phyloP scores from a whole-genome alignment of 1,140 invertebrate species.

The Trichonephila inaurata region DNA sequence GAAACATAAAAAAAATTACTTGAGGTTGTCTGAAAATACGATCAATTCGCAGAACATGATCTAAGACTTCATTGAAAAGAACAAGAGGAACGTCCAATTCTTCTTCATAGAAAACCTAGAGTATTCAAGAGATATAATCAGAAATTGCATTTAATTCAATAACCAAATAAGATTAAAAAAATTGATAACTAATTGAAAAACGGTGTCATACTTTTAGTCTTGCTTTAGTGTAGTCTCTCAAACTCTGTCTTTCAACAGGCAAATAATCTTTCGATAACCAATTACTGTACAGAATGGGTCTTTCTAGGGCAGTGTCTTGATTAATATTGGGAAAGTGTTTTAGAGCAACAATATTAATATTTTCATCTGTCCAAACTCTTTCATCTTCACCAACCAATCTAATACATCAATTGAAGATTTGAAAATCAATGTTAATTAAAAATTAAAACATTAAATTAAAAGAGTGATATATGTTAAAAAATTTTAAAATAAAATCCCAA shows the following conservation, averaged over 20 bases:
- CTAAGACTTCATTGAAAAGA: conserved; percentile 98
- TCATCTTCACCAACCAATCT: conserved; percentile 96
- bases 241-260: conserved; percentile 96
- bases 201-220: conserved; percentile 88
- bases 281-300: conserved; percentile 98
- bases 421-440: neutral
- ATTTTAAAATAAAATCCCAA: no score
- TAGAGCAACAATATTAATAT: conserved; percentile 95
- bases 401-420: neutral
- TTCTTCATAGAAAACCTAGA: conserved; percentile 98
- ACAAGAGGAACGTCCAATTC: conserved; percentile 99
- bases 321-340: conserved; percentile 98
- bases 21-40: conserved; percentile 99
- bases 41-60: conserved; percentile 99
- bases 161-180: neutral
- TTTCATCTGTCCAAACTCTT: conserved; percentile 98
- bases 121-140: neutral
- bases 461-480: no score
- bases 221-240: conserved; percentile 98
- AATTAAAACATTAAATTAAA: no score
- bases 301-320: conserved; percentile 89
- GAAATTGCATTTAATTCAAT: neutral
- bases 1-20: conserved; percentile 67
- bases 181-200: neutral
- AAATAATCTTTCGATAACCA: conserved; percentile 99